A percentile compares a stretch with the other conserved stretches of the same genome.
phyloP scores from a whole-genome alignment of 1,140 invertebrate genomes.

The Ceratosolen solmsi region DNA sequence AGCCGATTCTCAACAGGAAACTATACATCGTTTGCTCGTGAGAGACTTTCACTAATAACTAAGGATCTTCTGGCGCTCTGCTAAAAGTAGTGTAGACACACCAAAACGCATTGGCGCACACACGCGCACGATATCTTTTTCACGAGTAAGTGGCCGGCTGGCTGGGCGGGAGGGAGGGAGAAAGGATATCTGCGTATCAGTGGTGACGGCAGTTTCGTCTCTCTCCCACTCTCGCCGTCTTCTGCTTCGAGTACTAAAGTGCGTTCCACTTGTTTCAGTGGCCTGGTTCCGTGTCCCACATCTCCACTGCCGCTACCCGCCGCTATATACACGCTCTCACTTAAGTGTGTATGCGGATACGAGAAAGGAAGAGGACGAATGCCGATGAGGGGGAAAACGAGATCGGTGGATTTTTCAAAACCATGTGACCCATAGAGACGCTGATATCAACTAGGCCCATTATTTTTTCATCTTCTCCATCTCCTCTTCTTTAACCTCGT shows the following conservation, averaged over 20 bases:
- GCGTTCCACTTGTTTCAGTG: slow-evolving; percentile 73
- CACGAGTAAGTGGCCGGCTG: neutral
- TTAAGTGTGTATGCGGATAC: neutral
- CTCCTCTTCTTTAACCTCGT: neutral
- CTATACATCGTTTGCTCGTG: neutral
- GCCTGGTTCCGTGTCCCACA: slow-evolving; percentile 72
- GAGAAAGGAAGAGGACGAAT: slow-evolving; percentile 20
- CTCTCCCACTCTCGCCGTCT: slow-evolving; percentile 2
- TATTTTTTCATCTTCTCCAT: slow-evolving; percentile 19
- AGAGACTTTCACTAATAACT: slow-evolving; percentile 31
- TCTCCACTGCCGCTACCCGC: neutral
- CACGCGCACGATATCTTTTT: neutral
- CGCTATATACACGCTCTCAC: neutral
- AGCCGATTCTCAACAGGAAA: neutral
- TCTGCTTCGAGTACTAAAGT: slow-evolving; percentile 56
- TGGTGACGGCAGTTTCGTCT: neutral
- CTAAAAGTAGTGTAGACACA: neutral
- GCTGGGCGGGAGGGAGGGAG: neutral
- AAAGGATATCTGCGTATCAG: neutral
- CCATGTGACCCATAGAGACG: neutral
- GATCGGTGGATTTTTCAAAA: neutral
- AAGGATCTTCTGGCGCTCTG: neutral
- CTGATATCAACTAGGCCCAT: neutral
- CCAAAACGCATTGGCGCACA: no score
- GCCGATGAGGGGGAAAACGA: neutral